Conservation (phyloP, 23 tunicate species). For the Aplidium turbinatum region DNA sequence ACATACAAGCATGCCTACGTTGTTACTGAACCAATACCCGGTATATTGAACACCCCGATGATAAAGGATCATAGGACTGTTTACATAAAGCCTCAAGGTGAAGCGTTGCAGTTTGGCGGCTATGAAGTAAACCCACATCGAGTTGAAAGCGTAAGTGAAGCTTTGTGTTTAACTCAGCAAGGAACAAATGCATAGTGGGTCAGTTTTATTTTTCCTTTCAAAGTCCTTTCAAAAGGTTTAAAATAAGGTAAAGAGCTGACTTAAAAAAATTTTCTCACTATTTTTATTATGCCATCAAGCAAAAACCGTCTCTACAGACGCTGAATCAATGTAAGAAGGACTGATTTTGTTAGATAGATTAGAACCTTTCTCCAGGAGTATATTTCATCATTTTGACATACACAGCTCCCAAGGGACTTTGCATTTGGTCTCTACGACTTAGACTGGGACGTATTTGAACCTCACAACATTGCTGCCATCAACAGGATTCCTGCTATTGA, state of each 20-base stretch:
- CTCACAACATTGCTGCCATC: constrained; percentile 42
- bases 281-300: too few relatives aligned
- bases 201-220: too few relatives aligned
- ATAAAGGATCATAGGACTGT: constrained; percentile 53
- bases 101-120: constrained; percentile 83
- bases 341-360: too few relatives aligned
- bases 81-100: constrained; percentile 77
- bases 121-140: constrained; percentile 59
- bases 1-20: constrained; percentile 67
- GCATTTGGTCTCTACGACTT: constrained; percentile 76
- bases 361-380: too few relatives aligned
- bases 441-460: constrained; percentile 67
- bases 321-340: too few relatives aligned
- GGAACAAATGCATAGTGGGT: too few relatives aligned
- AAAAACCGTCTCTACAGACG: too few relatives aligned
- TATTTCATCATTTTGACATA: too few relatives aligned
- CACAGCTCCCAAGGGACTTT: constrained; percentile 64
- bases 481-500: constrained; percentile 62
- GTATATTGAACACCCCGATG: constrained; percentile 59
- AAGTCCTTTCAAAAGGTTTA: too few relatives aligned
- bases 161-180: neutral
- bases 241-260: too few relatives aligned
- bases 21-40: constrained; percentile 66
- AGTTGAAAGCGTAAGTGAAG: constrained; percentile 44
- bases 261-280: too few relatives aligned